phyloP scores from a whole-genome alignment of 37 sponge, comb jelly and placozoan species.

The Geodia barretti region DNA sequence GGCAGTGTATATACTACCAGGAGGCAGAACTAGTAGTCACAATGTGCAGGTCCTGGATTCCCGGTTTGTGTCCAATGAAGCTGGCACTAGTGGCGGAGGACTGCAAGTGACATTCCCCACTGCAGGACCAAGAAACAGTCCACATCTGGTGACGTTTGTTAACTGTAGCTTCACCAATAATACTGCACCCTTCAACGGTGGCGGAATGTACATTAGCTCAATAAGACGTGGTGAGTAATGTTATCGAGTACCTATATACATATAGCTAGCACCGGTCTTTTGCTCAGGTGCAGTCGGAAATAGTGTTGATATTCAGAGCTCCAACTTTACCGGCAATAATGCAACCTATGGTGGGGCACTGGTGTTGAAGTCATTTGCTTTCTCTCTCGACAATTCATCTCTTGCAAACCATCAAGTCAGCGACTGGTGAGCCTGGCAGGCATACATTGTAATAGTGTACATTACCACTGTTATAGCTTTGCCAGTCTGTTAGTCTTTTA shows the following conservation, averaged over 20 bases:
- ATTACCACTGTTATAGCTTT: no score
- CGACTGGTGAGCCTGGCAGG: background rate
- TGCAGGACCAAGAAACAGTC: constrained; percentile 3
- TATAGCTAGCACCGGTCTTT: background rate
- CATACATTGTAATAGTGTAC: no score
- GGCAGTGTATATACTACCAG: constrained; percentile 34
- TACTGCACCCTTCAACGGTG: constrained; percentile 21
- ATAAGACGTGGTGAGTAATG: constrained; percentile 6
- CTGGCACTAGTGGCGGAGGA: constrained; percentile 49
- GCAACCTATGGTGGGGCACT: background rate
- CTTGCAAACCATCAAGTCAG: background rate
- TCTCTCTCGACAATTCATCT: background rate
- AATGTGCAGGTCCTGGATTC: background rate
- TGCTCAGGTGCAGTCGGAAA: background rate
- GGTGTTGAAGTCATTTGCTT: background rate
- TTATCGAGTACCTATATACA: background rate
- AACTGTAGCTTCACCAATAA: constrained; percentile 32
- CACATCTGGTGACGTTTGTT: constrained; percentile 21
- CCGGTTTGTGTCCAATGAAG: constrained; percentile 25
- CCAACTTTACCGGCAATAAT: background rate
- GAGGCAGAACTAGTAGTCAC: constrained; percentile 12
- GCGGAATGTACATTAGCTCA: constrained; percentile 24
- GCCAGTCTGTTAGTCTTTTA: no score
- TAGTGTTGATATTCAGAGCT: background rate
- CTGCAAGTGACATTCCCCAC: constrained; percentile 26